These are phyloP conservation scores for Lepetodrilus schrolli DNA, from an alignment of 2,888 invertebrate genomes.

Conservation along the genomic window DNA sequence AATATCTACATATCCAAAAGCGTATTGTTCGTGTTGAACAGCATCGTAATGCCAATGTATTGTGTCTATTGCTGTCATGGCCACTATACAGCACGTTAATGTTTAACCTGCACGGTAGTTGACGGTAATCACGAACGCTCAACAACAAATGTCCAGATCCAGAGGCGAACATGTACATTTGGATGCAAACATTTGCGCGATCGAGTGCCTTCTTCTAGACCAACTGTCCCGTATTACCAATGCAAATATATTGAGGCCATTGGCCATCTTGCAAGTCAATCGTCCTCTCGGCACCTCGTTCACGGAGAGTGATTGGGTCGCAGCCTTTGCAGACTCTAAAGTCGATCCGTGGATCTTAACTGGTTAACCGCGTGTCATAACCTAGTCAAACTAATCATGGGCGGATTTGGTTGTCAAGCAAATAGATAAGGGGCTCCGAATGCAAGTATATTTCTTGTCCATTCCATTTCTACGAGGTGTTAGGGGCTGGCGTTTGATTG, in stretches of 20 bases:
- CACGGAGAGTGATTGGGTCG: not conserved
- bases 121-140: not conserved
- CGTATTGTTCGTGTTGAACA: too few species aligned
- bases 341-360: not conserved
- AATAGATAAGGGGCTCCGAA: not conserved
- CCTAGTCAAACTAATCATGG: not conserved
- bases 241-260: not conserved
- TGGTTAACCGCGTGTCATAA: conserved; percentile 16
- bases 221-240: not conserved
- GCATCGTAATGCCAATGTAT: too few species aligned
- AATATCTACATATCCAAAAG: too few species aligned
- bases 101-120: not conserved
- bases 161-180: not conserved
- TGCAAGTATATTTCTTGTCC: not conserved
- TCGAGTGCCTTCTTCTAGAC: not conserved
- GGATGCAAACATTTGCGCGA: not conserved
- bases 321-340: not conserved
- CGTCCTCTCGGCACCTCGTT: not conserved
- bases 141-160: not conserved
- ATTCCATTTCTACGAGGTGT: not conserved
- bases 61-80: not conserved
- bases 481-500: not conserved
- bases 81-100: not conserved
- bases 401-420: not conserved
- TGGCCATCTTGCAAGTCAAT: not conserved